These are phyloP conservation scores for Tapirus indicus DNA, from an alignment of 2,797 vertebrate species.

Conservation along the genomic window DNA sequence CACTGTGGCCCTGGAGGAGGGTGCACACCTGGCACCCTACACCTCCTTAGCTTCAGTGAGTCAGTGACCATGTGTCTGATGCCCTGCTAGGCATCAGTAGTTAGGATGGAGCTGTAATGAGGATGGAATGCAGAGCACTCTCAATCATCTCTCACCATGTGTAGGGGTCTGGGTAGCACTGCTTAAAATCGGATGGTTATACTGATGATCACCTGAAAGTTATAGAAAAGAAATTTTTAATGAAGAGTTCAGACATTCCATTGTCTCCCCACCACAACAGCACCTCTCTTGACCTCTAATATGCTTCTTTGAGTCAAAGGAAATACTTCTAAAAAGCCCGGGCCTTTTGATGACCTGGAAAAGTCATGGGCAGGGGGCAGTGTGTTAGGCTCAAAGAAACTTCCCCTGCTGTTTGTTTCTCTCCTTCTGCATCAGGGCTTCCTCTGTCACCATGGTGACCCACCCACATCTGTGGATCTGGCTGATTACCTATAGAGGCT, in stretches of 20 bases:
- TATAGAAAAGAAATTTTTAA: conserved; percentile 89
- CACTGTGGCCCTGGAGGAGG: not conserved
- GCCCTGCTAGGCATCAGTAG: not conserved
- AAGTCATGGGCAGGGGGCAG: not conserved
- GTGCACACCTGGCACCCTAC: not conserved
- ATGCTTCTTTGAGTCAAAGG: not conserved
- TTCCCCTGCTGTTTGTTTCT: conserved; percentile 44
- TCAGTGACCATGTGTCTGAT: not conserved
- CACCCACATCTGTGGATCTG: not conserved
- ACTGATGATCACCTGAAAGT: conserved; percentile 97
- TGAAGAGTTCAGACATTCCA: conserved; percentile 72
- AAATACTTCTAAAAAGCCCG: not conserved
- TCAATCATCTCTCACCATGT: conserved; percentile 93
- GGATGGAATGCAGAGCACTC: not conserved
- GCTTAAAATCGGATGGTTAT: conserved; percentile 97
- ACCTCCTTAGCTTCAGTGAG: not conserved
- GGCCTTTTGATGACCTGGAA: not conserved
- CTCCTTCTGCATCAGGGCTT: not conserved
- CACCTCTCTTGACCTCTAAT: not conserved
- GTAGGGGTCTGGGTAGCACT: conserved; percentile 97
- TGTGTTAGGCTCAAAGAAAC: not conserved
- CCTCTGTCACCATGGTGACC: conserved; percentile 42
- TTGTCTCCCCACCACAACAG: not conserved
- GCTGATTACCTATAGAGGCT: not conserved
- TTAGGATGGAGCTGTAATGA: conserved; percentile 14